Base-by-base conservation (phyloP, 2,888 invertebrate genomes). In the Proisotoma minuta region DNA sequence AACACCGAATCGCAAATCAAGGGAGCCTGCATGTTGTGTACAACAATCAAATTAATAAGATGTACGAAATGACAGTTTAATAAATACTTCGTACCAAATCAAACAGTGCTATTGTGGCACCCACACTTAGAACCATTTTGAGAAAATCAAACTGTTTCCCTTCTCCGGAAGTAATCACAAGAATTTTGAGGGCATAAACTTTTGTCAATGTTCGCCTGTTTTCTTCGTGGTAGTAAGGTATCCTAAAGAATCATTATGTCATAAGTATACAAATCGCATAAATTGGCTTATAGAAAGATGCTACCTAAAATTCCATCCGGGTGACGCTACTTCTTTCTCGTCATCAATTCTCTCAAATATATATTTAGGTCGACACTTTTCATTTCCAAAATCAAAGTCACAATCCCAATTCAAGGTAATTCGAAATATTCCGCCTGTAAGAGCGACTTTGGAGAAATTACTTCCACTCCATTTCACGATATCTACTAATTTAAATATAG, bases 101-200 rank as follows among this genome's bases (percentile, higher is more conserved):
- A 54, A 82, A 74, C 15, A 82, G 74, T 15, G 79, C 81, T 28
- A 82, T 69, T 54, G 81, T 81, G 65, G 81, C 79, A 53, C 81
- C 82, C 57, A 82, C 72, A 64, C 80, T 81, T 12, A 79, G 70
- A 10, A 80, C 59, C 3, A 81, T 74, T 26, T 80, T 80, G 15
- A 81, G 76, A 20, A 78, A 65, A 69, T 76, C 77, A 72, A 82
- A 81, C 68, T 80, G 78, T 18, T 81, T 79, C 4, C 78, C 82
- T 56, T 75, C 71, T 0, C 81, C 82, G 40, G 75, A 70, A 1
- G 81, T 78, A 20, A 77, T 76, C 29, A 82, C 71, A 4, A 80
- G 73, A 71, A 81, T 79, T 24, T 78, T 77, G 48, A 82, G 77
- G 2, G 81, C 82, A 72, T 76, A 81, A 0, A 79, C 79, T 62